Evolutionary conservation across 2,888 invertebrate species (phyloP), one percentile per base, ranked within the genome.

Genomic region (Cataglyphis livida): DNA sequence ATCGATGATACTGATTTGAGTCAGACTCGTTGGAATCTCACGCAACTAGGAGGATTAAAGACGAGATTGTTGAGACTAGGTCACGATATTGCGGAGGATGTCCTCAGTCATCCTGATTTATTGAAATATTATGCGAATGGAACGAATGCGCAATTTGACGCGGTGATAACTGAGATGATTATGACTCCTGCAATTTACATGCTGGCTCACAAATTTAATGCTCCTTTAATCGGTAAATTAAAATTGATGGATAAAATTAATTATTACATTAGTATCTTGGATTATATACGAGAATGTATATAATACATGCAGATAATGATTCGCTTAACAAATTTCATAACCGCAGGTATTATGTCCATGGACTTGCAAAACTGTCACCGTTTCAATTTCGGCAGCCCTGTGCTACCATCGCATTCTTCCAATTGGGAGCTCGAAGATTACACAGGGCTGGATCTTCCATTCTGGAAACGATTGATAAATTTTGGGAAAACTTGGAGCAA

Each of bases 341-440:
- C 21, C 12, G 12, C 44, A 87, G 86, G 73, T 62, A 32, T 82
- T 2, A 28, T 48, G 32, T 54, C 85, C 1, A 6, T 66, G n/a
- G 74, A 70, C 0, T 51, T 81, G 0, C 85, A 82, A 38, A 65
- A 76, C 9, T 0, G 32, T 0, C 62, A 79, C 10, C 81, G 90
- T 21, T 84, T 89, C 10, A 15, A 12, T 0, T 28, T 88, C 12
- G 92, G 91, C 6, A 82, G 87, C 1, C 83, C 87, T 1, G 7
- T 87, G n/a, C 28, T 90, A 25, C 25, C 91, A 1, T 91, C 91
- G 1, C 89, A 91, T 79, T 87, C 86, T 2, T 89, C 88, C 15
- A 90, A 85, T 28, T 91, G 92, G 90, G 91, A 92, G 70, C 57
- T 88, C 54, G 88, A 89, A 21, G 65, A 65, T 18, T 35, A 62